Percentiles rank a stretch among this genome's conserved stretches.
Conservation (phyloP, 2,797 vertebrate genomes). For the Perodicticus potto region DNA sequence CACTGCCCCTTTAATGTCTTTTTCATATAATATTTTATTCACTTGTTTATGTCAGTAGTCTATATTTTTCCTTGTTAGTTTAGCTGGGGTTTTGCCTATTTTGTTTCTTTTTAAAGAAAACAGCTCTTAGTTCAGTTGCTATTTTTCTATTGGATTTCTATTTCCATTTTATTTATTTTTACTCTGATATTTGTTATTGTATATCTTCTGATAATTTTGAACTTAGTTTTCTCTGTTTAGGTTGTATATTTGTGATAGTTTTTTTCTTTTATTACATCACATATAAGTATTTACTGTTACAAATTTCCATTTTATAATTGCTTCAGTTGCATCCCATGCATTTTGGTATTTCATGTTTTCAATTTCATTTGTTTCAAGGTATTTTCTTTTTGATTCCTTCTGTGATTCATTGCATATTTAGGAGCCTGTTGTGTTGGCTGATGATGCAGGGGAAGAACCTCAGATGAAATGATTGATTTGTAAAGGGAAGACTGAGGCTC, state of each 20-base stretch:
- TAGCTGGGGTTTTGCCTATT: background rate
- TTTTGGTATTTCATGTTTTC: background rate
- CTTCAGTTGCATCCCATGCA: background rate
- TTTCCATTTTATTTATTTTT: background rate
- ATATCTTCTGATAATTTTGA: background rate
- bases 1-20: too few relatives aligned
- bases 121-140: background rate
- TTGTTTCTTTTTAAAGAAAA: background rate
- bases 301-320: background rate
- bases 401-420: background rate
- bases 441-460: too few relatives aligned
- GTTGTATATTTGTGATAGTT: background rate
- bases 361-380: background rate
- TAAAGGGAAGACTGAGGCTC: too few relatives aligned
- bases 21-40: too few relatives aligned
- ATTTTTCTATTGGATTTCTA: background rate
- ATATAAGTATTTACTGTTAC: background rate
- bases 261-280: background rate
- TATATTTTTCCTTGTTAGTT: background rate
- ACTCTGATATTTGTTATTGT: background rate
- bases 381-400: background rate
- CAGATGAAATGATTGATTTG: too few relatives aligned
- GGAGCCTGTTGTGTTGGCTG: background rate
- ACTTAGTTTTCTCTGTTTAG: background rate
- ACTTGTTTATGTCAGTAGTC: background rate